Evolutionary conservation across 2,113 vertebrate species (phyloP).

Genomic region (Raphicerus campestris): DNA sequence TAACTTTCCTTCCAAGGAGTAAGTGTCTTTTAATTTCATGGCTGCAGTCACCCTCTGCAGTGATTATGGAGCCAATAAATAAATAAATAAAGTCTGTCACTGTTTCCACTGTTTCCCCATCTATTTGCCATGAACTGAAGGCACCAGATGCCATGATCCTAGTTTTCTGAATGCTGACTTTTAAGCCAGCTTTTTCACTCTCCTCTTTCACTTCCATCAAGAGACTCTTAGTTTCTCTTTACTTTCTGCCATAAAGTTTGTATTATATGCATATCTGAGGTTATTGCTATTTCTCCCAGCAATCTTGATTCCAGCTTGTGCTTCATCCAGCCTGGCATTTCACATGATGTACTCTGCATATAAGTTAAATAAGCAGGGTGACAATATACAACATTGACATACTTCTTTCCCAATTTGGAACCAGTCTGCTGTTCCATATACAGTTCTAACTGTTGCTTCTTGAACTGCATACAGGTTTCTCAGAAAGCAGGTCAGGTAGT

Average conservation of each 20-base stretch:
- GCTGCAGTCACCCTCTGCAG: not conserved
- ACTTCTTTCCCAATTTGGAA: not conserved
- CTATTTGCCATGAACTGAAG: not conserved
- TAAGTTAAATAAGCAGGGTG: not conserved
- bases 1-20: not conserved
- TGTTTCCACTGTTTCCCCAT: not conserved
- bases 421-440: not conserved
- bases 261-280: not conserved
- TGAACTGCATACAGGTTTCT: not conserved
- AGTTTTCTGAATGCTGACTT: not conserved
- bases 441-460: not conserved
- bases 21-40: not conserved
- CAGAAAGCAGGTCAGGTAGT: not conserved
- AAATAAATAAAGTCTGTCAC: not conserved
- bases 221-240: not conserved
- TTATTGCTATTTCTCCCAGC: not conserved
- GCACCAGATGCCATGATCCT: not conserved
- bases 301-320: not conserved
- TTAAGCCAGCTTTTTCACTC: not conserved
- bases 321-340: not conserved
- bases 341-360: not conserved
- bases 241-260: not conserved
- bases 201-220: not conserved
- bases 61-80: not conserved
- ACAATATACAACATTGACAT: not conserved